Percentiles rank a stretch among this genome's conserved stretches.
Conservation (phyloP, 2,113 vertebrate genomes). For the Rallus limicola region DNA sequence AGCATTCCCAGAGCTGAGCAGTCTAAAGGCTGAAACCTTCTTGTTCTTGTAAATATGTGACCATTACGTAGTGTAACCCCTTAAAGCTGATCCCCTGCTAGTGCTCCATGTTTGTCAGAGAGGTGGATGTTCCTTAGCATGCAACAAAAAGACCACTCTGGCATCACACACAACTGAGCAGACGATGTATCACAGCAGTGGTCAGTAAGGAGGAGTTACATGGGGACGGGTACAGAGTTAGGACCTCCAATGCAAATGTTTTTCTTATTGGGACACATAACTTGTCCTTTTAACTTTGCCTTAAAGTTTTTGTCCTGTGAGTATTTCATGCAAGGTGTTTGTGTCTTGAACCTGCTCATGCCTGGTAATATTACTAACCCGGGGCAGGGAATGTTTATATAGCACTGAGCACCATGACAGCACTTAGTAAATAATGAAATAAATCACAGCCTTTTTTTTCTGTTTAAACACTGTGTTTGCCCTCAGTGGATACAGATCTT, state of each 20-base stretch:
- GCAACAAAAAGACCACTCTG: neutral
- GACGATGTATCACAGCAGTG: neutral
- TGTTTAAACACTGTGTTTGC: conserved; percentile 34
- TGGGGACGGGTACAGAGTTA: neutral
- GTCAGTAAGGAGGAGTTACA: neutral
- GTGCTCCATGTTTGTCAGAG: neutral
- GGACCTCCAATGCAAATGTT: neutral
- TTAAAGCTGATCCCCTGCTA: neutral
- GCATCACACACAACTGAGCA: neutral
- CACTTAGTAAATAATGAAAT: conserved; percentile 58
- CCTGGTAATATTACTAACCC: conserved; percentile 18
- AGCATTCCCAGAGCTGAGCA: neutral
- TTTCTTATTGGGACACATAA: neutral
- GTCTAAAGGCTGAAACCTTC: neutral
- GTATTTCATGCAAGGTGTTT: neutral
- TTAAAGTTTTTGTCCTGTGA: neutral
- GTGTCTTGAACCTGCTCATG: neutral
- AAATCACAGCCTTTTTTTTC: conserved; percentile 34
- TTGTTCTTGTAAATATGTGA: neutral
- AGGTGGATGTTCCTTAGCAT: neutral
- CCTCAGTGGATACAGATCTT: conserved; percentile 19
- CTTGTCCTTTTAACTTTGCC: neutral
- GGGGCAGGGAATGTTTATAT: conserved; percentile 18
- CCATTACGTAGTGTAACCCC: neutral
- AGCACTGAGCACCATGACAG: conserved; percentile 31